phyloP scores from a whole-genome alignment of 2,113 vertebrate species.

The Gallinago undulata region DNA sequence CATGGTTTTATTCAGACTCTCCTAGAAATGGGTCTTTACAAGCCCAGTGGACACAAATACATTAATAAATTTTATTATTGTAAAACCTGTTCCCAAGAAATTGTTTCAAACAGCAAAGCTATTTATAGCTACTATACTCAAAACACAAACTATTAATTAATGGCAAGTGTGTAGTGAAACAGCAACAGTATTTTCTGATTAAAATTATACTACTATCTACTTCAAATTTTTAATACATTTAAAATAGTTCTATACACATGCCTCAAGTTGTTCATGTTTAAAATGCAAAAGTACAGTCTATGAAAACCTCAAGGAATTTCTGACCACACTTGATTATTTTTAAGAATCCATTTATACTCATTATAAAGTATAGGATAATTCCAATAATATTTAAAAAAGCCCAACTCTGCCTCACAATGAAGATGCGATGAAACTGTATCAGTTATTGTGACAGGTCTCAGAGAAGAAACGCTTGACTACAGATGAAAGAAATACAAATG shows the following conservation, averaged over 20 bases:
- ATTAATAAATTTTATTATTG: slow-evolving; percentile 18
- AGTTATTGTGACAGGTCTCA: slow-evolving; percentile 44
- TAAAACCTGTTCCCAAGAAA: neutral
- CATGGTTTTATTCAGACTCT: slow-evolving; percentile 42
- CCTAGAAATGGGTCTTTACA: slow-evolving; percentile 39
- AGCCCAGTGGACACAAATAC: slow-evolving; percentile 20
- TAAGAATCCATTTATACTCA: neutral
- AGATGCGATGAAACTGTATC: neutral
- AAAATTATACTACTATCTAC: neutral
- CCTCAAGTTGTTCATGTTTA: neutral
- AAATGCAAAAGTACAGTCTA: neutral
- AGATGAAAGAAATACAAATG: slow-evolving; percentile 47
- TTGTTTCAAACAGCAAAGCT: neutral
- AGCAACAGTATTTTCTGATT: neutral
- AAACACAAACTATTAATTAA: neutral
- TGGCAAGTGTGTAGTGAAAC: neutral
- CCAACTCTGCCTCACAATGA: neutral
- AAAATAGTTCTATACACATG: neutral
- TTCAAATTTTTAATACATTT: neutral
- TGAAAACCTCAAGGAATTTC: neutral
- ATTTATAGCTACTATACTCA: neutral
- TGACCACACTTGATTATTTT: neutral
- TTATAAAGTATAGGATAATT: neutral
- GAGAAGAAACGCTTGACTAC: neutral
- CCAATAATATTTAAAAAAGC: neutral